Percentiles rank a stretch among this genome's conserved stretches.
Conservation (phyloP, 2,888 invertebrate genomes). For the Drosophila lutescens region DNA sequence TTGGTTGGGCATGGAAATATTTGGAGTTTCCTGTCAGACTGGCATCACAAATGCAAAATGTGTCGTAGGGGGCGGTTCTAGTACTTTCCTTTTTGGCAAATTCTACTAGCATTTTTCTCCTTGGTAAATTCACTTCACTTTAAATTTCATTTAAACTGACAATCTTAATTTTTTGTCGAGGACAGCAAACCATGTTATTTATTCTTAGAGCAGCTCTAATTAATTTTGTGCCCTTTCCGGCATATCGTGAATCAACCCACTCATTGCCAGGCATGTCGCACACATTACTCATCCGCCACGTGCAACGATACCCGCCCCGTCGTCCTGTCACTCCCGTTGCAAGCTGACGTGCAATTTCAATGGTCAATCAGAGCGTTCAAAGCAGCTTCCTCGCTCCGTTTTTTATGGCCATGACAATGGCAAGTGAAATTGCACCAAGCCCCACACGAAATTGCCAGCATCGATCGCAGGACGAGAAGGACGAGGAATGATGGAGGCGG, state of each 20-base stretch:
- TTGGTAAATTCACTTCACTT: no score
- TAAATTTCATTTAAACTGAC: no score
- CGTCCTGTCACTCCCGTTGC: conserved; percentile 12
- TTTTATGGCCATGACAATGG: conserved; percentile 62
- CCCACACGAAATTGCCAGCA: conserved; percentile 62
- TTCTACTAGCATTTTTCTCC: no score
- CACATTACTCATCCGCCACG: conserved; percentile 72
- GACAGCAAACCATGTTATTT: no score
- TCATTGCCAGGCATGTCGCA: conserved; percentile 53
- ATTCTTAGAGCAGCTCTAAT: conserved; percentile 13
- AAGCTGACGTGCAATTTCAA: conserved; percentile 74
- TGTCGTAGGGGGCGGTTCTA: background rate
- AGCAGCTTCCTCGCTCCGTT: conserved; percentile 52
- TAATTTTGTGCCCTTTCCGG: conserved; percentile 7
- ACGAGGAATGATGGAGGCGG: no score
- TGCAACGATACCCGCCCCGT: conserved; percentile 34
- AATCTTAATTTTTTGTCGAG: no score
- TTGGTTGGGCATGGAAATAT: conserved; percentile 36
- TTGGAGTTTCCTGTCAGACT: conserved; percentile 50
- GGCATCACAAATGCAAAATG: conserved; percentile 30
- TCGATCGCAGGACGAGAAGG: conserved; percentile 22
- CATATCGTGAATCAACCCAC: conserved; percentile 31
- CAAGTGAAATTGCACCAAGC: conserved; percentile 67
- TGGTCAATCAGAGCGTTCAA: conserved; percentile 72
- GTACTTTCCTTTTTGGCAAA: background rate